These are phyloP conservation scores for Crotalus helleri DNA, from an alignment of 2,113 vertebrate species.

Conservation along the genomic window DNA sequence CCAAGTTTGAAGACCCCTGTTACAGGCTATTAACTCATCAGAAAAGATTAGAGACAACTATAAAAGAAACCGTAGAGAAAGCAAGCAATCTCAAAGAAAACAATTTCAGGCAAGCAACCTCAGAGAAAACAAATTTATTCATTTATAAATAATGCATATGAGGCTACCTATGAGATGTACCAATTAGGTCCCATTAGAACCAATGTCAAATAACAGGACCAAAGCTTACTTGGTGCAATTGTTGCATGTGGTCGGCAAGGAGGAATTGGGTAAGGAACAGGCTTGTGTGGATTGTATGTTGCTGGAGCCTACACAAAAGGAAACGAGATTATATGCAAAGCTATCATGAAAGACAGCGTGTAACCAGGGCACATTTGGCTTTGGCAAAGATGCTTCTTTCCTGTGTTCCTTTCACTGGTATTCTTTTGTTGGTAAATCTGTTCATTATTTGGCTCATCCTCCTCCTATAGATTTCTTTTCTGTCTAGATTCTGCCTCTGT, in stretches of 20 bases:
- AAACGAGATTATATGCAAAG: slow-evolving; percentile 6
- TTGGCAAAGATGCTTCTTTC: not conserved
- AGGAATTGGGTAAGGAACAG: slow-evolving; percentile 96
- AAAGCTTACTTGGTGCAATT: slow-evolving; percentile 94
- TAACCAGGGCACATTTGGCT: not conserved
- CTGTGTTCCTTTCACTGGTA: not conserved
- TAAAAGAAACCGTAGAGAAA: not conserved
- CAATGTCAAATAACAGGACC: not conserved
- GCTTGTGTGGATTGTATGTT: slow-evolving; percentile 93
- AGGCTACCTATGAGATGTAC: not conserved
- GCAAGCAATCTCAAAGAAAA: slow-evolving; percentile 28
- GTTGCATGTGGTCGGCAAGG: slow-evolving; percentile 94
- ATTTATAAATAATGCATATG: not conserved
- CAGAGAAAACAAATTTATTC: not conserved
- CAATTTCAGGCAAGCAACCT: not conserved
- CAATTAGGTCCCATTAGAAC: not conserved
- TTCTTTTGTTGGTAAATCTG: not conserved
- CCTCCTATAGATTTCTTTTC: not conserved
- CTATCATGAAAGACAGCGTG: slow-evolving; percentile 1
- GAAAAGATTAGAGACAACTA: not conserved
- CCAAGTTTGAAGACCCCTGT: too few species aligned
- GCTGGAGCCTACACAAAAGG: slow-evolving; percentile 82
- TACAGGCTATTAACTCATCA: not conserved
- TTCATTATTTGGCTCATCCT: not conserved
- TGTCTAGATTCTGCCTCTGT: not conserved